These are phyloP conservation scores for Xenopus laevis DNA, from an alignment of 2,113 vertebrate genomes.

Conservation along the genomic window DNA sequence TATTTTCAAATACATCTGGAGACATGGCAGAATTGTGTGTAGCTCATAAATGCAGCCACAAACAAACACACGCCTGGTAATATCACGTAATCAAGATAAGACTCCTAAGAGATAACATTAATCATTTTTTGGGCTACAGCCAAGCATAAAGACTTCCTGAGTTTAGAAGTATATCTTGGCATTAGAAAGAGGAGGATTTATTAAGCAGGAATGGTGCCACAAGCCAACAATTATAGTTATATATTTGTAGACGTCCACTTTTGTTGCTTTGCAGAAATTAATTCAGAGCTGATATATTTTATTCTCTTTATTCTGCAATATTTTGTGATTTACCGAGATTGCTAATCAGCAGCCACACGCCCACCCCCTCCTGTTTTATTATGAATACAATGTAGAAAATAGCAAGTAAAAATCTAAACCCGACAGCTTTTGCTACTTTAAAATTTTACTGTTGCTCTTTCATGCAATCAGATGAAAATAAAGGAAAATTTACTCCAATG, in stretches of 20 bases:
- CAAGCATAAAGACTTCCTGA: constrained; percentile 62
- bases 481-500: not conserved
- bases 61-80: constrained; percentile 71
- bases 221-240: not conserved
- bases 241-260: not conserved
- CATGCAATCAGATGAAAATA: not conserved
- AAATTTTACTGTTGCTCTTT: not conserved
- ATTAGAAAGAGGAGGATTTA: constrained; percentile 22
- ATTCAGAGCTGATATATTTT: too few relatives aligned
- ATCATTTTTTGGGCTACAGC: constrained; percentile 61
- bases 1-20: constrained; percentile 68
- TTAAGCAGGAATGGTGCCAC: constrained; percentile 9
- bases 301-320: too few relatives aligned
- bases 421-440: not conserved
- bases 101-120: constrained; percentile 63
- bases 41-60: constrained; percentile 65
- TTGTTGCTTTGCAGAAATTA: too few relatives aligned
- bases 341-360: not conserved
- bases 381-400: too few relatives aligned
- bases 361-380: not conserved
- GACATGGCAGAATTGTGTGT: constrained; percentile 64
- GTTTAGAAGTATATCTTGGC: constrained; percentile 33
- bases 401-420: not conserved
- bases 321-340: too few relatives aligned
- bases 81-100: constrained; percentile 71